phyloP scores from a whole-genome alignment of 2,797 vertebrate genomes.

The Lutjanus campechanus region DNA sequence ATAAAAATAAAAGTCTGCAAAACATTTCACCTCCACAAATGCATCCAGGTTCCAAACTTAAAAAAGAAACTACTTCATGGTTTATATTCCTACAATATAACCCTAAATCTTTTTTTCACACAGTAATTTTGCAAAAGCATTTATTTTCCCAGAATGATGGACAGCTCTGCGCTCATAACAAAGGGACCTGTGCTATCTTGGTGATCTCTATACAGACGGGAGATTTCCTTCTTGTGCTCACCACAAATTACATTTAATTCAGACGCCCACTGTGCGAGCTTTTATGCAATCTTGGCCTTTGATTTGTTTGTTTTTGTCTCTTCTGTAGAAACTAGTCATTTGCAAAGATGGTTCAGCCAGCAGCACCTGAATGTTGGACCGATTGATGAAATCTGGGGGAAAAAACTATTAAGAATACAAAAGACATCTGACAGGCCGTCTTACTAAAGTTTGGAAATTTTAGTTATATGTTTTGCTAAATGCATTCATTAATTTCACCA shows the following conservation, averaged over 20 bases:
- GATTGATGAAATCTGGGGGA: not conserved
- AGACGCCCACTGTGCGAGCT: too few relatives aligned
- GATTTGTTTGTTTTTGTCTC: slow-evolving; percentile 5
- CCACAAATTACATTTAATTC: not conserved
- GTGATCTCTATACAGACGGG: not conserved
- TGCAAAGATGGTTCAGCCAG: not conserved
- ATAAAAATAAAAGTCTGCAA: slow-evolving; percentile 8
- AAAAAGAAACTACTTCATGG: not conserved
- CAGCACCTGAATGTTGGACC: not conserved
- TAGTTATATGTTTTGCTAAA: not conserved
- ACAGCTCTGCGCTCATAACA: not conserved
- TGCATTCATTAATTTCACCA: not conserved
- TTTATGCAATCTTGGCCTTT: not conserved
- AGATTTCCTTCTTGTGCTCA: not conserved
- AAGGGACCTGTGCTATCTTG: not conserved
- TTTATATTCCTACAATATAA: not conserved
- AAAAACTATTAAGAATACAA: not conserved
- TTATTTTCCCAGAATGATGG: slow-evolving; percentile 10
- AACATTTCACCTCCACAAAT: slow-evolving; percentile 4
- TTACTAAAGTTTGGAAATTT: not conserved
- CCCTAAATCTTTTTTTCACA: not conserved
- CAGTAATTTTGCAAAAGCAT: slow-evolving; percentile 16
- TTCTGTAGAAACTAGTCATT: not conserved
- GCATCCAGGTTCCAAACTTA: not conserved
- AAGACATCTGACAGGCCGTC: too few relatives aligned